phyloP scores from a whole-genome alignment of 2,888 invertebrate genomes.

The Drosophila setosimentum region DNA sequence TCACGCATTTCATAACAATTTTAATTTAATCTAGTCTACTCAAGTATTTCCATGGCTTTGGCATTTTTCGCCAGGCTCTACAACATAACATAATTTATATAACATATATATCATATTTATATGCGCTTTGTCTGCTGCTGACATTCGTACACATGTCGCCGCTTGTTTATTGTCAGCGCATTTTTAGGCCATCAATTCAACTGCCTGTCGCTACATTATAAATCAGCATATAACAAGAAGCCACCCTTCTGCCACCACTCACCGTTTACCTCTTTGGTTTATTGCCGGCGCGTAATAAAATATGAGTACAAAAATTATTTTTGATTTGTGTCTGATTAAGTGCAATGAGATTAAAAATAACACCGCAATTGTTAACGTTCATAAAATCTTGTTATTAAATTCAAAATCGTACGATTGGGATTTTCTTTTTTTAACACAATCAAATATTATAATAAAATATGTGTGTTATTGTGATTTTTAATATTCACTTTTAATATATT shows the following conservation, averaged over 20 bases:
- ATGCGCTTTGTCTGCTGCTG: slow-evolving; percentile 37
- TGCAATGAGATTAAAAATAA: slow-evolving; percentile 53
- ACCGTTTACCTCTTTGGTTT: slow-evolving; percentile 29
- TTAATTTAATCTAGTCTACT: not conserved
- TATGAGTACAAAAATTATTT: slow-evolving; percentile 44
- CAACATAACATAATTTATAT: slow-evolving; percentile 20
- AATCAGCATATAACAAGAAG: slow-evolving; percentile 60
- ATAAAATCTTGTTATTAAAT: slow-evolving; percentile 37
- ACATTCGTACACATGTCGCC: slow-evolving; percentile 60
- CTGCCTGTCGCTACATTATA: slow-evolving; percentile 55
- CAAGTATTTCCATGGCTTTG: not conserved
- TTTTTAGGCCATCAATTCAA: slow-evolving; percentile 56
- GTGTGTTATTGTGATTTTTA: not conserved
- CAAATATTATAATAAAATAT: not conserved
- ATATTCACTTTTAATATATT: not conserved
- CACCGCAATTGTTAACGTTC: slow-evolving; percentile 12
- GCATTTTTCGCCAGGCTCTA: not conserved
- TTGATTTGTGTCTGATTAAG: slow-evolving; percentile 58
- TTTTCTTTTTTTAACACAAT: not conserved
- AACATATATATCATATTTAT: slow-evolving; percentile 30
- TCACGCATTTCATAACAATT: not conserved
- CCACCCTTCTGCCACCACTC: not conserved
- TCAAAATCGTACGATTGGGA: not conserved
- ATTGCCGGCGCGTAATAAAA: slow-evolving; percentile 54
- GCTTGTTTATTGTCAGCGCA: slow-evolving; percentile 57